These are phyloP conservation scores for Colletes latitarsis DNA, from an alignment of 1,140 invertebrate species.

Conservation along the genomic window DNA sequence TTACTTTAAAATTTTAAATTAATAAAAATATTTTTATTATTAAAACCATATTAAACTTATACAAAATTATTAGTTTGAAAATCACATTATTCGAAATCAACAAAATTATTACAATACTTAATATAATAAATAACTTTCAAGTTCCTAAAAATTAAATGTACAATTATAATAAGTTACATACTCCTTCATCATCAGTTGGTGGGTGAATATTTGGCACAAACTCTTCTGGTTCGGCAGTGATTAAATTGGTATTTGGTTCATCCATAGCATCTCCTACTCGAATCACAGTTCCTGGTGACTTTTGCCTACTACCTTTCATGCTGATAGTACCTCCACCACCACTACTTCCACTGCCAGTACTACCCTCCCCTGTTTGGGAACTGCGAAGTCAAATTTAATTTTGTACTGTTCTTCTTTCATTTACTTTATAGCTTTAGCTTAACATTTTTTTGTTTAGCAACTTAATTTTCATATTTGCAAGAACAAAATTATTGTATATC, in stretches of 20 bases:
- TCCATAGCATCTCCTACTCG: constrained; percentile 74
- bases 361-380: constrained; percentile 75
- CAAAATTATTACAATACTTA: not conserved
- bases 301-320: constrained; percentile 70
- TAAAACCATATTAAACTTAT: not conserved
- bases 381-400: constrained; percentile 44
- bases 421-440: constrained; percentile 3
- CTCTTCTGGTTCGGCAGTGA: constrained; percentile 75
- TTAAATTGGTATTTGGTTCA: constrained; percentile 72
- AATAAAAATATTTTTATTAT: constrained; percentile 8
- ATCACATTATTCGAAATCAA: not conserved
- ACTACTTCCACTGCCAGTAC: constrained; percentile 71
- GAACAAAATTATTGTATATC: constrained; percentile 12
- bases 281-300: constrained; percentile 76
- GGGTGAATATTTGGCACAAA: constrained; percentile 75
- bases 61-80: not conserved
- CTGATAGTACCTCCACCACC: constrained; percentile 67
- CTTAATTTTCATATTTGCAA: constrained; percentile 24
- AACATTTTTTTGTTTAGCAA: constrained; percentile 6
- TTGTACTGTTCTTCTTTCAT: constrained; percentile 25
- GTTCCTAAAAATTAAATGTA: not conserved
- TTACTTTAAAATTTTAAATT: not conserved
- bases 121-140: not conserved
- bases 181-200: constrained; percentile 76
- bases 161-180: constrained; percentile 51